Base-by-base conservation (phyloP, 1,140 invertebrate genomes). In the Neomicropteryx cornuta region DNA sequence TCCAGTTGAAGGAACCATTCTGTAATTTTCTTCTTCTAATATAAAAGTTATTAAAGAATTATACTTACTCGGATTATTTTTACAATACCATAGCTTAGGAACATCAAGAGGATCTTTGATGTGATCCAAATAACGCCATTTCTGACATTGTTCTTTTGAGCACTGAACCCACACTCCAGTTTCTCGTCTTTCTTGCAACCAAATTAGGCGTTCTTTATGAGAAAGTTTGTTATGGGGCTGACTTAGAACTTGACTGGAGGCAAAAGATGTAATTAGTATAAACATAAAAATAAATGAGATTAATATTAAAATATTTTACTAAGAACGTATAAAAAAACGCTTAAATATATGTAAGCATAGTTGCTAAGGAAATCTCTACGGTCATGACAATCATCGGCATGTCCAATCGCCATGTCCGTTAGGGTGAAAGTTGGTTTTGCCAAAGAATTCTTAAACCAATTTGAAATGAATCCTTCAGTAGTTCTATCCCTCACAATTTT, bases 141-240 rank as follows among this genome's bases (percentile, higher is more conserved):
- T 72, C 39, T 66, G 48, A 48, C 78, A 81, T 3, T 49, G 51
- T 27, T 62, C 62, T 34, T 54, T 46, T 42, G 55, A 52, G 45
- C 79, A 81, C 35, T 74, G 66, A 2, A 75, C 72, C 68, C 70
- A 81, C 2, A 76, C 52, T 2, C 75, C 75, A 38, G 55, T 44
- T 10, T 59, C 60, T 24, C 70, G 57, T n/a, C 52, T 55, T 27
- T 60, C 44, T 47, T 74, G 70, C 10, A 73, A 44, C 65, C 62
- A 69, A 3, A 48, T 13, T 5, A 66, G 35, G 16, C 47, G 52
- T 18, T 65, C 48, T 8, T 43, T 41, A 24, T 65, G 62, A 1
- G 55, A 39, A 4, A 56, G 4, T 11, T 36, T 40, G 2, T 32
- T 22, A 1, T 46, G 39, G 1, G 63, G 57, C 35, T 65, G 59